Base-by-base conservation (phyloP, 1,140 invertebrate species). In the Euglossa dilemma region DNA sequence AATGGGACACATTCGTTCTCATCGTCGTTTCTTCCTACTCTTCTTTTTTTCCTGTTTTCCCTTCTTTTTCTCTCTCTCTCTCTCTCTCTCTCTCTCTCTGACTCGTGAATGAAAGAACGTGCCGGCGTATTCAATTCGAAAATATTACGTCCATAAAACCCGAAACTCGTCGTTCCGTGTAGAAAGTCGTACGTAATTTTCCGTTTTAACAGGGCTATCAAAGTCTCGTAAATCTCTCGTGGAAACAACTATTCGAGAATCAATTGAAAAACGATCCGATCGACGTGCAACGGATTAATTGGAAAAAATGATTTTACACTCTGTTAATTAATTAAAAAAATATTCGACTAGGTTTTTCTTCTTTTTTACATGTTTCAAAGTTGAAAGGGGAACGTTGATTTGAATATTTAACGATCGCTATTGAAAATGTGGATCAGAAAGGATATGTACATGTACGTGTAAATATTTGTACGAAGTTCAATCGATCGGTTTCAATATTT, bases 131-230 rank as follows among this genome's bases (percentile, higher is more conserved):
- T 69, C 23, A 69, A 23, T 67, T 67, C 23, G 8, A 67, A 67
- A 67, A 67, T 69, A 47, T 69, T 47, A 14, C 66, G 47, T 50
- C 66, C 66, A 47, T 69, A 23, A 69, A 69, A 47, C n/a, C 47
- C n/a, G 66, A 47, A 47, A 69, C 23, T 1, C 45, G 9, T 6
- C 18, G 64, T 47, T 64, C 18, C 28, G 25, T 16, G 61, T 18
- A 36, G 16, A 36, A 28, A 18, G 20, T 28, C 61, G 28, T 43
- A n/a, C 45, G 66, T 50, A 25, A 69, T 50, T 69, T 50, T 16
- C 45, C 12, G 45, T 25, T 47, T 47, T 25, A 25, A 66, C 14
- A 6, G 36, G 12, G 12, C 11, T 14, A 18, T 18, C 14, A 25
- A 69, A 69, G n/a, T 67, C 64, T 67, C 64, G 43, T n/a, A 12